These are phyloP conservation scores for Chamaetylas fuelleborni DNA, from an alignment of 2,113 vertebrate species.

Conservation along the genomic window DNA sequence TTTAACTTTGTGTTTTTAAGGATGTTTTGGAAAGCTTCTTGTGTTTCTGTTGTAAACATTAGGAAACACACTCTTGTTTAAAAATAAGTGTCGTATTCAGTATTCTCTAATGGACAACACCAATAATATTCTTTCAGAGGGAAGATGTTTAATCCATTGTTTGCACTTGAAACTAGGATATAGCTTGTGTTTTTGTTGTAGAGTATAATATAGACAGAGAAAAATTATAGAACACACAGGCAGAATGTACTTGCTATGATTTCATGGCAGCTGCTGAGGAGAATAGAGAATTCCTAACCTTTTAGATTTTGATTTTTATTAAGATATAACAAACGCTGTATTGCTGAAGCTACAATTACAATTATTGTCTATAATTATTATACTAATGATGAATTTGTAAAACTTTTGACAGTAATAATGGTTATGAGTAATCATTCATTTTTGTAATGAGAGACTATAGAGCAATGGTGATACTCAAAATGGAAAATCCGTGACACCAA, in stretches of 20 bases:
- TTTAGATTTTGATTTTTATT: background rate
- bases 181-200: background rate
- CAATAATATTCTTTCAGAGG: background rate
- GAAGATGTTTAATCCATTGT: background rate
- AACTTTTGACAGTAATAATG: background rate
- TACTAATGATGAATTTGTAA: background rate
- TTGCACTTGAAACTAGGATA: background rate
- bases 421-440: background rate
- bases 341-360: background rate
- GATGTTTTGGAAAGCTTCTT: constrained; percentile 20
- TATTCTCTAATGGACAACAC: background rate
- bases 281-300: background rate
- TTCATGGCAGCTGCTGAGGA: background rate
- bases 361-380: background rate
- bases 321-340: background rate
- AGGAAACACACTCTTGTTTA: background rate
- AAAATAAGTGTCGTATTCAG: background rate
- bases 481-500: background rate
- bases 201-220: background rate
- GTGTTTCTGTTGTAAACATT: background rate
- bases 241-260: background rate
- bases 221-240: background rate
- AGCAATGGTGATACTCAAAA: background rate
- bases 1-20: background rate
- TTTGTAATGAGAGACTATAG: background rate